Evolutionary conservation across 2,797 vertebrate genomes (phyloP), one percentile per base, ranked within the genome.

Genomic region (Prionace glauca): DNA sequence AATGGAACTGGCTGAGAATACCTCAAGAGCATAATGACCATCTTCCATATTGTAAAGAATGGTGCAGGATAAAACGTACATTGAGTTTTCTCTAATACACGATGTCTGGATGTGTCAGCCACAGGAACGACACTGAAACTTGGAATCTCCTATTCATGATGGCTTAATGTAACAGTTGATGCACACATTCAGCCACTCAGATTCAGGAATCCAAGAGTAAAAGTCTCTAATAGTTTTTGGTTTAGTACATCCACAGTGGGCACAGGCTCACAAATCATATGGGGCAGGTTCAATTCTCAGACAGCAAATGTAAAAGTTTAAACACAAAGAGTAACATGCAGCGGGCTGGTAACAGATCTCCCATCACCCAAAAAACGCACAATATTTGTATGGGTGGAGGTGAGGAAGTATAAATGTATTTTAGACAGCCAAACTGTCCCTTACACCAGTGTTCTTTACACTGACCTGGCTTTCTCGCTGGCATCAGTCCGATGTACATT

Each of bases 401-500:
- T 92, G 26, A 0, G 77, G 7, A 29, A 65, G 56, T n/a, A n/a
- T n/a, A 18, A 16, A 90, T 20, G 11, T 56, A 3, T 9, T 12
- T 18, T 41, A 62, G 24, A 87, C 45, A 87, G 18, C 60, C 65
- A 9, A 18, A 29, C 26, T 60, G 24, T 29, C 62, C 18, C 5
- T 45, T 45, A 84, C 41, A 84, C 45, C 7, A 65, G 62, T 77
- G 45, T 3, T 12, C 7, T 69, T 22, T n/a, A 77, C 62, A 72
- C 36, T 0, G 60, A 97, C 97, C 98, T 97, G 96, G 98, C 97
- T 65, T 97, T 96, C 96, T 98, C 98, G 69, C 98, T 98, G 96
- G 98, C 97, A 0, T 98, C 97, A 0, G 98, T 98, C 88, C 97
- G 97, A 94, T 98, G 98, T 45, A 98, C 98, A 9, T 98, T 98